phyloP scores from a whole-genome alignment of 1,140 invertebrate species.

The Nephila pilipes region DNA sequence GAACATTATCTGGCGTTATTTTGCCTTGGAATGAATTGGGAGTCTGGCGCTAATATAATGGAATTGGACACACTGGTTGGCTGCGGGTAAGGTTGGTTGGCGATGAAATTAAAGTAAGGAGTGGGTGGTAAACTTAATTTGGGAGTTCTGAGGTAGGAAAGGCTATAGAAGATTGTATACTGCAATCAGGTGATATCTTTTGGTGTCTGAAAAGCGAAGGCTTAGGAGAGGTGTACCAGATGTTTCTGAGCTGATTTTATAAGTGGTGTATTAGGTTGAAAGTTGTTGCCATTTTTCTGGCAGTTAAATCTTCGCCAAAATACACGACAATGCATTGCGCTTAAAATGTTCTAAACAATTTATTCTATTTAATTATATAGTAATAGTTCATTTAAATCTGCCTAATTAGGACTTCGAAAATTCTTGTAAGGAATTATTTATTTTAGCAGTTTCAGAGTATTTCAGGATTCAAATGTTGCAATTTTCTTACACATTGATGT shows the following conservation, averaged over 20 bases:
- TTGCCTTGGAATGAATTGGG: neutral
- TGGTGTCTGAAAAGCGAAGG: too few species aligned
- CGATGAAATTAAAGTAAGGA: neutral
- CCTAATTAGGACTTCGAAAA: too few species aligned
- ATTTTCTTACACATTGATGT: too few species aligned
- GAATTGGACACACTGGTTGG: neutral
- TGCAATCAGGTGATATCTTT: neutral
- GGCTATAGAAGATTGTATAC: neutral
- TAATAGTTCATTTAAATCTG: too few species aligned
- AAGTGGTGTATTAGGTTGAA: neutral
- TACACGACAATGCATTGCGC: too few species aligned
- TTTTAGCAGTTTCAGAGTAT: too few species aligned
- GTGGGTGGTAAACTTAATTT: neutral
- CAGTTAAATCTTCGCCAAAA: too few species aligned
- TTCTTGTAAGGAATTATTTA: too few species aligned
- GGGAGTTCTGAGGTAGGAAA: neutral
- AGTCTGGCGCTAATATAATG: neutral
- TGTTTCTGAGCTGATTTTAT: neutral
- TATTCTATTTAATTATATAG: too few species aligned
- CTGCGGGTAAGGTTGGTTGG: neutral
- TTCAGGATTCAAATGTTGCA: too few species aligned
- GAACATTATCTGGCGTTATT: constrained; percentile 13
- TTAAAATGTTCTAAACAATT: too few species aligned
- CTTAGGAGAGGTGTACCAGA: neutral
- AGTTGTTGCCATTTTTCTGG: neutral